Evolutionary conservation across 2,888 invertebrate species (phyloP), one percentile per base, ranked within the genome.

Genomic region (Tupiocoris notatus): DNA sequence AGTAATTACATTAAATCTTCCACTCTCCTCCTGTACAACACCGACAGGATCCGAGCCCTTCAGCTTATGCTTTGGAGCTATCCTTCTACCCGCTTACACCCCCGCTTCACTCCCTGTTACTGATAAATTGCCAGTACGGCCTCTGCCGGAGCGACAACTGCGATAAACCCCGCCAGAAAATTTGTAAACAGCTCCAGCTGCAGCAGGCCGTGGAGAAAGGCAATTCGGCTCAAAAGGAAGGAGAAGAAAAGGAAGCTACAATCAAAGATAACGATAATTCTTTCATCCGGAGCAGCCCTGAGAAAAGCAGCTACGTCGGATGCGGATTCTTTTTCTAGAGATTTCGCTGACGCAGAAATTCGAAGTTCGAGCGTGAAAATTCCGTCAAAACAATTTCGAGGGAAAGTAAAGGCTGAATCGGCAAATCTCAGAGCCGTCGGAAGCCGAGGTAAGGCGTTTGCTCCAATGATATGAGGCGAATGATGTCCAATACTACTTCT

Each of bases 1-100:
- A 78, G 78, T 78, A 78, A 78, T 78, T 78, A 78, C 78, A 78
- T 78, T 78, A 78, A 78, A 78, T 78, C 78, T 75, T 74, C 76
- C 73, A 9, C 24, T 21, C 63, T 39, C 39, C 39, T 39, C 39
- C 39, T 39, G 39, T 18, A 22, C 39, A 39, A 39, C 39, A 39
- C 39, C 39, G 39, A 39, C 39, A n/a, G 54, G 61, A 20, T 39
- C 39, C 12, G 39, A 39, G 39, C 39, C 39, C 39, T 39, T 39
- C 39, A 39, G 39, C 39, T 39, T 39, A 39, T 39, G 39, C 39
- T 39, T 39, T 39, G 39, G 39, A 39, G 39, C 39, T 39, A 39
- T 39, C 39, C 39, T 39, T 39, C 39, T 39, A 39, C 39, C 12
- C 39, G 39, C 39, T 39, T 12, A 3, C 17, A 20, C 18, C 23